Base-by-base conservation (phyloP, 1,140 invertebrate genomes). In the Stegodyphus mimosarum region DNA sequence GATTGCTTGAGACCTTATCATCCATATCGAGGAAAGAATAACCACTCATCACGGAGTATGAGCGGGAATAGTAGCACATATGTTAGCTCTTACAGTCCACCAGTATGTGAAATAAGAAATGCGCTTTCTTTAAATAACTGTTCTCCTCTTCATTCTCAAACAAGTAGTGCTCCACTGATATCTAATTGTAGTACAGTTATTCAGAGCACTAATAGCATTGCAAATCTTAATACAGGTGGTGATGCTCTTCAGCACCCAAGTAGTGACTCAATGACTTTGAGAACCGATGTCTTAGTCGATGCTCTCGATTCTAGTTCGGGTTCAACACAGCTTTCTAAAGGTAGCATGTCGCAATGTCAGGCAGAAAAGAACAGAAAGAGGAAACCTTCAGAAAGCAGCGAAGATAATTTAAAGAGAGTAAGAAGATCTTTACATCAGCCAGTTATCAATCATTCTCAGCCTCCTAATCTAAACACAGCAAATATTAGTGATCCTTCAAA, bases 1-100 rank as follows among this genome's bases (percentile, higher is more conserved):
- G 79, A 83, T 33, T 83, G 79, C 15, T 48, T 70, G 6, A 52
- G 79, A 18, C 50, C 67, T 6, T 83, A 73, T 17, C 11, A 64
- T 13, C 55, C 79, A 15, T 52, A 51, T 50, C 33, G 7, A 15
- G 18, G 52, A 49, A 33, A 17, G 15, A 83, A 51, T 66, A 74
- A 50, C n/a, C 73, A 55, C 55, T 48, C 49, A 18, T 33, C 69
- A 11, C 79, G 33, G 6, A 51, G 18, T 73, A 52, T 48, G 17
- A 83, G 52, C 70, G n/a, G 63, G 17, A 71, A 49, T 13, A 48
- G 15, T 55, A 7, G 48, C 52, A 53, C 33, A 6, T 55, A 69
- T 55, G 15, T 15, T 48, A 33, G 33, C 33, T 33, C 33, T 1
- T 51, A 69, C 15, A 51, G 60, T 66, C 10, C 17, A 48, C n/a